phyloP scores from a whole-genome alignment of 2,888 invertebrate genomes.

The Synergus umbraculus region DNA sequence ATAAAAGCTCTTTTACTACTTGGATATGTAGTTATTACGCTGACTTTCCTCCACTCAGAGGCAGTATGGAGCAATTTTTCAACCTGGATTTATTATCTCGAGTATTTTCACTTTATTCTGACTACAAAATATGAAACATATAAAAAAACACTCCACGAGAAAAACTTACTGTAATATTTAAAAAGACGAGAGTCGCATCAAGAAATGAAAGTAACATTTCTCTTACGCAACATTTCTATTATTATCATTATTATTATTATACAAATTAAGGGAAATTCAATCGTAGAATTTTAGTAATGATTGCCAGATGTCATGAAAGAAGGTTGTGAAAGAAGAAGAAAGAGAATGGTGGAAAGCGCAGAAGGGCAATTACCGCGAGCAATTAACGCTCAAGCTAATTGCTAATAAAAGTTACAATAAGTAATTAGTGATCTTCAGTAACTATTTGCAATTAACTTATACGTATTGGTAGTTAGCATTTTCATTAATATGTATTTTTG shows the following conservation, averaged over 20 bases:
- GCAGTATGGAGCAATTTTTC: not conserved
- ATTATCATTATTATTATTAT: not conserved
- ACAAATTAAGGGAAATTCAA: not conserved
- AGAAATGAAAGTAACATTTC: not conserved
- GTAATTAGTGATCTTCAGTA: slow-evolving; percentile 69
- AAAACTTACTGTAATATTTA: not conserved
- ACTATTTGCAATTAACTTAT: slow-evolving; percentile 69
- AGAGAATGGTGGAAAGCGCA: slow-evolving; percentile 53
- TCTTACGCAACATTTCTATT: not conserved
- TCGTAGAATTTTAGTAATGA: not conserved
- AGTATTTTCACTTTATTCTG: not conserved
- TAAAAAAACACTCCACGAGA: not conserved
- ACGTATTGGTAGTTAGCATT: not conserved
- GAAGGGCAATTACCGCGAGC: slow-evolving; percentile 68
- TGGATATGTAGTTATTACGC: not conserved
- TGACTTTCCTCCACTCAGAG: not conserved
- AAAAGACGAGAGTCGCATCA: no score
- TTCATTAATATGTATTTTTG: not conserved
- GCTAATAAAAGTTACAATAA: slow-evolving; percentile 71
- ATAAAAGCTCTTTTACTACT: slow-evolving; percentile 48
- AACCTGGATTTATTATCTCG: not conserved
- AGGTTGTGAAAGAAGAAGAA: slow-evolving; percentile 36
- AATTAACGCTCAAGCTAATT: slow-evolving; percentile 70
- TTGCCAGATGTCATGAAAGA: not conserved
- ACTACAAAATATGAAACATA: not conserved